Evolutionary conservation across 2,888 invertebrate species (phyloP).

Genomic region (Drosophila austrosaltans): DNA sequence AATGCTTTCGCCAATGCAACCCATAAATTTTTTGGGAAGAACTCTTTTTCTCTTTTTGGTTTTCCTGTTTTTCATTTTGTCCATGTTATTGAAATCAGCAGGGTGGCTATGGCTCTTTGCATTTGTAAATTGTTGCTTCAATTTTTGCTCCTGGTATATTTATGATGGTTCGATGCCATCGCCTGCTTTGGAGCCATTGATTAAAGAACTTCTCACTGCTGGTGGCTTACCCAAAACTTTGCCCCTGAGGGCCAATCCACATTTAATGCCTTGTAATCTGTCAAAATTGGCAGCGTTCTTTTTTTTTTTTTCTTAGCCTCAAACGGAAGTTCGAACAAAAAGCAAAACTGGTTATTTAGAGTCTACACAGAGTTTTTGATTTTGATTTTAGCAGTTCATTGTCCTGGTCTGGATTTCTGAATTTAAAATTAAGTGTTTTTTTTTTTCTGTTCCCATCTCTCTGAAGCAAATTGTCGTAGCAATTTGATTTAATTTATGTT

Average conservation of each 20-base stretch:
- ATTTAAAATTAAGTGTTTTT: constrained; percentile 48
- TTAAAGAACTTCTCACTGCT: constrained; percentile 53
- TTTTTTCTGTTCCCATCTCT: constrained; percentile 25
- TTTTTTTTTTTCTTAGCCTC: constrained; percentile 38
- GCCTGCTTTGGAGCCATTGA: constrained; percentile 63
- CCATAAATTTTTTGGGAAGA: constrained; percentile 60
- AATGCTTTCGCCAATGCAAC: constrained; percentile 52
- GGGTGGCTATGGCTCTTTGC: constrained; percentile 49
- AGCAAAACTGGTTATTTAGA: constrained; percentile 68
- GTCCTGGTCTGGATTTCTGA: constrained; percentile 59
- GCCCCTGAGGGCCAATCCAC: constrained; percentile 29
- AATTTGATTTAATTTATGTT: constrained; percentile 30
- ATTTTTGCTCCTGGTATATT: constrained; percentile 47
- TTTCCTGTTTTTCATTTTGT: constrained; percentile 34
- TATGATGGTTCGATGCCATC: constrained; percentile 61
- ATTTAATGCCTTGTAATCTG: constrained; percentile 74
- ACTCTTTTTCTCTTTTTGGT: constrained; percentile 21
- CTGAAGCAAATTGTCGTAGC: constrained; percentile 40
- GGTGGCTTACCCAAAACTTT: constrained; percentile 57
- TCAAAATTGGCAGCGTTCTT: constrained; percentile 69
- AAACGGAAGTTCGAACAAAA: constrained; percentile 72
- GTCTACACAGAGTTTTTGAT: constrained; percentile 13
- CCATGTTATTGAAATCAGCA: constrained; percentile 74
- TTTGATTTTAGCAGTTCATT: constrained; percentile 53
- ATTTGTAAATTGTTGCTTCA: constrained; percentile 20